Conservation (phyloP, 2,113 vertebrate species). For the Eudyptes chrysolophus region DNA sequence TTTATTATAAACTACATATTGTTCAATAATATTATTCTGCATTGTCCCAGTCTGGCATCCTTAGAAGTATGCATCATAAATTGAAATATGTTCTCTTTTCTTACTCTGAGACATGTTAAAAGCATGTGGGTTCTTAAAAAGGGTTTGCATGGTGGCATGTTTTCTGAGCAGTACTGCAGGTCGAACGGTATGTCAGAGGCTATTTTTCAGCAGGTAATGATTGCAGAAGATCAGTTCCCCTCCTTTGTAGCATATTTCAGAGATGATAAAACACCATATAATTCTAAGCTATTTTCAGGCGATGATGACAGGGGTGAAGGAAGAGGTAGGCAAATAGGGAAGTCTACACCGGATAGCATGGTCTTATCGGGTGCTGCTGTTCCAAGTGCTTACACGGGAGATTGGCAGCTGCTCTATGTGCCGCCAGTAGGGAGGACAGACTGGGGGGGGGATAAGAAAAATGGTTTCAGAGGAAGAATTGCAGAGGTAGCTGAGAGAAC, state of each 20-base stretch:
- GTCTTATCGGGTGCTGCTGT: background rate
- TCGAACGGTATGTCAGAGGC: background rate
- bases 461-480: background rate
- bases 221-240: background rate
- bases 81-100: background rate
- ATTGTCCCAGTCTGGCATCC: background rate
- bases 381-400: background rate
- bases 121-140: background rate
- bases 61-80: background rate
- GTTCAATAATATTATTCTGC: background rate
- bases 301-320: background rate
- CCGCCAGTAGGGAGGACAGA: background rate
- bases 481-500: background rate
- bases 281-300: background rate
- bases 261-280: background rate
- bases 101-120: background rate
- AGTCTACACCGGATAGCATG: accelerated
- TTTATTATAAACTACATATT: background rate
- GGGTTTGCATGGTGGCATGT: background rate
- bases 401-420: background rate
- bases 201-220: background rate
- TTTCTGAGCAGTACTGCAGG: background rate
- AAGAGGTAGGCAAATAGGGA: background rate
- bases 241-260: background rate
- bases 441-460: background rate